phyloP scores from a whole-genome alignment of 2,888 invertebrate genomes.

The Meta bourneti region DNA sequence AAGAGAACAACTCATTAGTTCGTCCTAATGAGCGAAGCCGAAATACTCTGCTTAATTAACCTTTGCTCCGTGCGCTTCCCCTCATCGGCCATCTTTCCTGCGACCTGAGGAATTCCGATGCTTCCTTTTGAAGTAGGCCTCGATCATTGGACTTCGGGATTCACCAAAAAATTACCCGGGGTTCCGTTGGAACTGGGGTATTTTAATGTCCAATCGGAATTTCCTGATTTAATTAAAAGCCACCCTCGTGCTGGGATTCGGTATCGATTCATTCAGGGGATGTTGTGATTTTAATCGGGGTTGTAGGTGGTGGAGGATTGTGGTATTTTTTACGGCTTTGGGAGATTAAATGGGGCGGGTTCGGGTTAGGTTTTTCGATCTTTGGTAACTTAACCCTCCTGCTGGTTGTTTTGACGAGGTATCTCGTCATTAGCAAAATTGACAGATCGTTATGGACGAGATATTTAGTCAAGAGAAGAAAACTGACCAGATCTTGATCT shows the following conservation, averaged over 20 bases:
- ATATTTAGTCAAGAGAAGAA: no score
- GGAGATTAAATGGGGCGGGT: neutral
- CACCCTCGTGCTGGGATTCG: neutral
- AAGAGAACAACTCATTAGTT: constrained; percentile 63
- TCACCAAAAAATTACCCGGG: neutral
- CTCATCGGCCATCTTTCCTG: neutral
- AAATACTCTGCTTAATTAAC: constrained; percentile 63
- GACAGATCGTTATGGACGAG: no score
- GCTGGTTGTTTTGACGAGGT: no score
- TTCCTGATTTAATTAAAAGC: constrained; percentile 26
- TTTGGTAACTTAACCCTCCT: no score
- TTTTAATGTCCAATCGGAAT: constrained; percentile 18
- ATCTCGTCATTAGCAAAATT: no score
- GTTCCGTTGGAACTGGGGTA: neutral
- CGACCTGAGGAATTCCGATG: constrained; percentile 22
- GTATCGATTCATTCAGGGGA: neutral
- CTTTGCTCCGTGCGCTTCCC: constrained; percentile 37
- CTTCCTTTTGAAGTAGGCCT: constrained; percentile 29
- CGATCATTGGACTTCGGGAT: neutral
- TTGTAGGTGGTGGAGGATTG: neutral
- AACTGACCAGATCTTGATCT: no score
- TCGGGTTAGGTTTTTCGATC: no score
- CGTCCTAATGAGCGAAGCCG: constrained; percentile 52
- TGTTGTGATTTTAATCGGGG: neutral
- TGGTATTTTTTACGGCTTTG: neutral